Base-by-base conservation (phyloP, 1,140 invertebrate species). In the Patella vulgata region DNA sequence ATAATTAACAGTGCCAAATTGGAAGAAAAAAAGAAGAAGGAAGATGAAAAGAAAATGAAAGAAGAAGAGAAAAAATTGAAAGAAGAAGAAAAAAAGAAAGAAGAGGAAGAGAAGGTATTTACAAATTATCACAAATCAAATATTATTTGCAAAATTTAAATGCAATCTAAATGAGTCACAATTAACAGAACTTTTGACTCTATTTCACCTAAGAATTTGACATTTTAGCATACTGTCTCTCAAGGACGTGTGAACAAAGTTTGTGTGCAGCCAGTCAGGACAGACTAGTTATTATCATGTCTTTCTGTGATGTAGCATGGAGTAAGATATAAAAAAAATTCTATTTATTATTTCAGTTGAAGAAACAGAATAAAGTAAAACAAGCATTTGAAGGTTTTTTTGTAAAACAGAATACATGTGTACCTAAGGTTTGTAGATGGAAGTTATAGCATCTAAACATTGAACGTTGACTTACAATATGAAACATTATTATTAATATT, bases 361-460 rank as follows among this genome's bases (percentile, higher is more conserved):
- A 90, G 71, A 89, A 90, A 77, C 91, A 90, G 73, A 88, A 89
- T 60, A 92, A 92, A 74, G 88, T 88, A 1, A 90, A 90, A 9
- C 89, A 89, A 42, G 89, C 88, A 27, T 93, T 94, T 78, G 88
- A 86, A 0, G 93, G 90, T 70, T 95, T 94, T 60, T 85, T 85
- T 43, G 64, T 73, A 51, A 79, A 77, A 25, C 63, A 65, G 1
- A 77, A 63, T 39, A 62, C 50, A 1, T 55, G 58, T 23, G 60
- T 25, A 21, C 6, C 14, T 19, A 12, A 51, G 25, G 28, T 4
- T 17, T 25, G 14, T 51, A n/a, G 14, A 28, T 3, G n/a, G n/a
- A n/a, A n/a, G n/a, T n/a, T n/a, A n/a, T n/a, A n/a, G n/a, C n/a
- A n/a, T n/a, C n/a, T n/a, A n/a, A n/a, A n/a, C n/a, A n/a, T n/a